phyloP scores from a whole-genome alignment of 1,140 invertebrate species.

The Globodera ellingtonae region DNA sequence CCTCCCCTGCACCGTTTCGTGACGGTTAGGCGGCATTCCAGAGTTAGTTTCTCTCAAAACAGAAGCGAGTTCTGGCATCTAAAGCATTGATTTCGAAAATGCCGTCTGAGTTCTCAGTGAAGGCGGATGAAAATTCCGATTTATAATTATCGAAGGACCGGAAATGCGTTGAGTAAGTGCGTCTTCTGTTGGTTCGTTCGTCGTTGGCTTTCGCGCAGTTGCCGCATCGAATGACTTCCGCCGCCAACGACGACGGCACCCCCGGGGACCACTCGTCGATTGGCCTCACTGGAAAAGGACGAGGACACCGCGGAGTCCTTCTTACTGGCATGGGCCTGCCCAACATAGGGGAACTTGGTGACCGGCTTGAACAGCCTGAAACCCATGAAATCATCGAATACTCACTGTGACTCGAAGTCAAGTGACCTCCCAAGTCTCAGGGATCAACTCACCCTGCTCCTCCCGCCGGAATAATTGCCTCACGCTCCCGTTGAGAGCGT shows the following conservation, averaged over 20 bases:
- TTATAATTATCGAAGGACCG: not conserved
- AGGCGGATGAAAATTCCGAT: not conserved
- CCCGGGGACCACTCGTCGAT: not conserved
- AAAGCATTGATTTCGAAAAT: not conserved
- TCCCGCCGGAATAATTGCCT: conserved; percentile 28
- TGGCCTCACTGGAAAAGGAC: conserved; percentile 47
- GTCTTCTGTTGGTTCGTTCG: conserved; percentile 20
- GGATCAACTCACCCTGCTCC: conserved; percentile 35
- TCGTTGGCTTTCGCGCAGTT: conserved; percentile 26
- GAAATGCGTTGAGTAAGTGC: conserved; percentile 15
- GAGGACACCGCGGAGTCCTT: conserved; percentile 52
- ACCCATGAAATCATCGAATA: not conserved
- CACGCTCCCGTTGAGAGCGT: conserved; percentile 44
- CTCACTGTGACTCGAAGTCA: not conserved
- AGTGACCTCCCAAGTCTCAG: not conserved
- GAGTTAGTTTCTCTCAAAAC: not conserved
- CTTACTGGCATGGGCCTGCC: conserved; percentile 41
- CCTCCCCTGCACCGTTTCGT: conserved; percentile 46
- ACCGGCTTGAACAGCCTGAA: conserved; percentile 37
- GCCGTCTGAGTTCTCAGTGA: not conserved
- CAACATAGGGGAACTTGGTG: conserved; percentile 41
- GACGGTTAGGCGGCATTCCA: conserved; percentile 22
- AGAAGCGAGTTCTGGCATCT: not conserved
- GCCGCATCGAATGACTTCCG: not conserved
- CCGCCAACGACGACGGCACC: not conserved